phyloP scores from a whole-genome alignment of 2,797 vertebrate genomes.

The Cetoscarus ocellatus region DNA sequence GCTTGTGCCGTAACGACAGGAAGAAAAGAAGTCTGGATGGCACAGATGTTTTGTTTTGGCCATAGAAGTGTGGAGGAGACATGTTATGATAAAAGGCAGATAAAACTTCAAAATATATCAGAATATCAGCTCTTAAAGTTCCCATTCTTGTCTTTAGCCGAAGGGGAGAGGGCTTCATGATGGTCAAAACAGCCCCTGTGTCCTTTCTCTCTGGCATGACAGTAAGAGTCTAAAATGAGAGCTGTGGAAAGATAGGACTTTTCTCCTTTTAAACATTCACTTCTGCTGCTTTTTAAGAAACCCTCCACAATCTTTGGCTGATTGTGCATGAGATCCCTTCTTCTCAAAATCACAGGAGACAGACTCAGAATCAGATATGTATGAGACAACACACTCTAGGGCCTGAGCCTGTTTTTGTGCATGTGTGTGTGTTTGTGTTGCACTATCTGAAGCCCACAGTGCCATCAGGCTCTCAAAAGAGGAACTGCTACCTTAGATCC shows the following conservation, averaged over 20 bases:
- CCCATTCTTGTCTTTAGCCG: no score
- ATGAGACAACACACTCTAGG: constrained; percentile 41
- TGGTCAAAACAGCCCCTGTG: no score
- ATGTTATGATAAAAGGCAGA: no score
- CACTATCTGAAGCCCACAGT: constrained; percentile 78
- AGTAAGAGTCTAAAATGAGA: constrained; percentile 1
- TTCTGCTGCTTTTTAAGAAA: constrained; percentile 9
- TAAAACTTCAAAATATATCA: no score
- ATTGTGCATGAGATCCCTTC: constrained; percentile 6
- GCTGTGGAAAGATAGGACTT: neutral
- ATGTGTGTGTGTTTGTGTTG: constrained; percentile 25
- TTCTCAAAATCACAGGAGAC: constrained; percentile 38
- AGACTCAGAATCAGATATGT: constrained; percentile 51
- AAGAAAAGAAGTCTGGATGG: no score
- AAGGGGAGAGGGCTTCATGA: no score
- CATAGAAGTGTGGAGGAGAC: no score
- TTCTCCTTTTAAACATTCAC: constrained; percentile 26
- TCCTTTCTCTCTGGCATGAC: constrained; percentile 13
- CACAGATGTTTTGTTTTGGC: no score
- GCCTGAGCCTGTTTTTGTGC: constrained; percentile 9
- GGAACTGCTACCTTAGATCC: constrained; percentile 67
- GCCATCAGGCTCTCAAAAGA: constrained; percentile 79
- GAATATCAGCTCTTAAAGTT: no score
- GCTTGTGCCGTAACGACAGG: no score
- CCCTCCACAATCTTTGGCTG: constrained; percentile 10